Percentiles rank a stretch among this genome's conserved stretches.
These are phyloP conservation scores for Cottus gobio DNA, from an alignment of 2,113 vertebrate genomes.

Conservation along the genomic window DNA sequence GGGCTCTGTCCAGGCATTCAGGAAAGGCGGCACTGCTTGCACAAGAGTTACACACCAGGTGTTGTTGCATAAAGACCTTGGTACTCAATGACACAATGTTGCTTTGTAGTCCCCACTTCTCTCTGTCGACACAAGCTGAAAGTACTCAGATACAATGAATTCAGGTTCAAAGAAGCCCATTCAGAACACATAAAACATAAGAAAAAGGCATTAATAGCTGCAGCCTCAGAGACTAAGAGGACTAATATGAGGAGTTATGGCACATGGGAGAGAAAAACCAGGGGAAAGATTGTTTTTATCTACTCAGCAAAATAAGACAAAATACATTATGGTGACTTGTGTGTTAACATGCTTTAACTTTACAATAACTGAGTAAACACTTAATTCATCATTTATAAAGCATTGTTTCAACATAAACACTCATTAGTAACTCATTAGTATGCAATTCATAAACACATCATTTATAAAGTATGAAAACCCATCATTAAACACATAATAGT, in stretches of 20 bases:
- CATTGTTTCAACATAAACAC: too few species aligned
- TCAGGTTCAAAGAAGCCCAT: conserved; percentile 20
- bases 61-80: conserved; percentile 73
- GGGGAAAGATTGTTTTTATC: conserved; percentile 39
- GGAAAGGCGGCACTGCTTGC: conserved; percentile 68
- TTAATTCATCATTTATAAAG: too few species aligned
- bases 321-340: too few species aligned
- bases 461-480: too few species aligned
- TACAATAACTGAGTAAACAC: too few species aligned
- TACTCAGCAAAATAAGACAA: conserved; percentile 30
- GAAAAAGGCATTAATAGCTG: conserved; percentile 42
- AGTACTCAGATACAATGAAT: conserved; percentile 22
- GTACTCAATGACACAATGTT: conserved; percentile 47
- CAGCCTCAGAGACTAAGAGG: conserved; percentile 36
- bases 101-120: conserved; percentile 29
- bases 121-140: conserved; percentile 15
- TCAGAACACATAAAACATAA: conserved; percentile 51
- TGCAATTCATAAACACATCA: too few species aligned
- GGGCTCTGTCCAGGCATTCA: conserved; percentile 74
- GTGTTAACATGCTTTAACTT: conserved; percentile 12
- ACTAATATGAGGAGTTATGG: conserved; percentile 45
- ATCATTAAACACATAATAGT: too few species aligned
- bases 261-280: conserved; percentile 26
- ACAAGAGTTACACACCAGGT: conserved; percentile 69
- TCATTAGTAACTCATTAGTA: too few species aligned